Evolutionary conservation across 2,888 invertebrate species (phyloP), one percentile per base, ranked within the genome.

Genomic region (Heterodera filipjevi): DNA sequence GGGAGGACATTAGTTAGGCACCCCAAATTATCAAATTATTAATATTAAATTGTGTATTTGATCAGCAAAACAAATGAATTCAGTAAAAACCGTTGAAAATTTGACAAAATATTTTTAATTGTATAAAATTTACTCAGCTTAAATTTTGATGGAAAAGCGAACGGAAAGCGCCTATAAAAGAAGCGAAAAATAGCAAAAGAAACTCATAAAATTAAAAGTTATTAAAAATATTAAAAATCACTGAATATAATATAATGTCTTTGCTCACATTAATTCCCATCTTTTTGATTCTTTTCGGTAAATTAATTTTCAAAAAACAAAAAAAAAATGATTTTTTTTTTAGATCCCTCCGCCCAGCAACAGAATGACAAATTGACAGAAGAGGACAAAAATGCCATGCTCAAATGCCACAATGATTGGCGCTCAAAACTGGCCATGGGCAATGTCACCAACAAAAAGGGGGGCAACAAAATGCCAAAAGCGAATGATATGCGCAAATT

Each of bases 341-440:
- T 12, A 59, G 59, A 12, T 5, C n/a, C 8, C 2, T 59, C 59
- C n/a, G 22, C n/a, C 1, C 59, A 59, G 22, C 59, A 59, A n/a
- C 6, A 59, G 8, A 59, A n/a, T 2, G 27, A 19, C 5, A n/a
- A 2, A 27, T n/a, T 3, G 3, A 59, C 59, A 12, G n/a, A 59
- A 3, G 59, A 59, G 22, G 59, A 59, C 59, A 59, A 49, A 44
- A 44, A 44, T 12, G 35, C 71, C 39, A 66, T 68, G 46, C 39
- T 79, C 44, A 27, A 49, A 3, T 76, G 71, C 66, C 76, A 79
- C 66, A 79, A 79, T 49, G 22, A 46, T n/a, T 76, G 35, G 33
- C 77, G 77, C 0, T 71, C 71, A 10, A 19, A 35, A 19, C 19
- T 70, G 33, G 77, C 79, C 27, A 14, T 66, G 33, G 77, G 71